phyloP scores from a whole-genome alignment of 2,113 vertebrate genomes.

The Rhagologus leucostigma region DNA sequence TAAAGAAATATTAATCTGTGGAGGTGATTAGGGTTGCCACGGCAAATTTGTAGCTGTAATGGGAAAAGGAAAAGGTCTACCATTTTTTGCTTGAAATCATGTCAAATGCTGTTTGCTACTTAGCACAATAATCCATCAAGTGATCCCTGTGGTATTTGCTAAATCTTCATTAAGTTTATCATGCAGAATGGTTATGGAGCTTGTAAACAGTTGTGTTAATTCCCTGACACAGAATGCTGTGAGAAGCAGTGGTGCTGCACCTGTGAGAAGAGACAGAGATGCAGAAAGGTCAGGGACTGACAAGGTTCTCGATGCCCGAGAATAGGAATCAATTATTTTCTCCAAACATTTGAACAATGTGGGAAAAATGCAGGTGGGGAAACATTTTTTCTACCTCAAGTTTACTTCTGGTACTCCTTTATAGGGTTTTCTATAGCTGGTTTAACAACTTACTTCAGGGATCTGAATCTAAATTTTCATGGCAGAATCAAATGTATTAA shows the following conservation, averaged over 20 bases:
- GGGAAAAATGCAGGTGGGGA: background rate
- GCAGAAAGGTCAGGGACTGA: background rate
- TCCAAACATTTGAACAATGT: background rate
- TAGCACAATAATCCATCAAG: conserved; percentile 8
- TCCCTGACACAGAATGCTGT: background rate
- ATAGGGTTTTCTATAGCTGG: background rate
- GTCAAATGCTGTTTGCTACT: background rate
- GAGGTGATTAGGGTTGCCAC: background rate
- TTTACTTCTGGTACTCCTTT: background rate
- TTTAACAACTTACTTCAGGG: background rate
- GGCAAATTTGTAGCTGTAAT: background rate
- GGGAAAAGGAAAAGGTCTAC: background rate
- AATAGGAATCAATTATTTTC: background rate
- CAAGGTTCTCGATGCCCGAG: background rate
- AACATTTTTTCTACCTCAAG: background rate
- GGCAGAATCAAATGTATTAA: background rate
- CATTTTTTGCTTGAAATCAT: background rate
- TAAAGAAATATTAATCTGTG: background rate
- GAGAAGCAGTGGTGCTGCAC: background rate
- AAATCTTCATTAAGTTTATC: conserved; percentile 18
- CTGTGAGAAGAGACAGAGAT: background rate
- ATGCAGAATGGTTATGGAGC: background rate
- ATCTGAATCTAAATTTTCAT: background rate
- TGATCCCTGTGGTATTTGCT: background rate
- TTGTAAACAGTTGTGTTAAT: background rate